Conservation (phyloP, 2,797 vertebrate species). For the Discoglossus pictus region DNA sequence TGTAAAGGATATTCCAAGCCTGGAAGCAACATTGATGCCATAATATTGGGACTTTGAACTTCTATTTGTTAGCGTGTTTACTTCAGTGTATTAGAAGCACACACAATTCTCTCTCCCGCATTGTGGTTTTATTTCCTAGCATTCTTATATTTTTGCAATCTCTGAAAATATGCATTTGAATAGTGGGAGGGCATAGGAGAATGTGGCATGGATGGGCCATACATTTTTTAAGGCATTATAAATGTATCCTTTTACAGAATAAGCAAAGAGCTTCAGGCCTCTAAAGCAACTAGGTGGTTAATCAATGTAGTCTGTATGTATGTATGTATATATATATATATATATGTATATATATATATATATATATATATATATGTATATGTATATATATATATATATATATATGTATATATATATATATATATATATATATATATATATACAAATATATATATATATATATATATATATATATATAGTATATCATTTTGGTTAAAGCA, state of each 20-base stretch:
- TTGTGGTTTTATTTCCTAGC: background rate
- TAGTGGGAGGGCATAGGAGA: background rate
- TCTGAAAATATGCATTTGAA: background rate
- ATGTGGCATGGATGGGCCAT: background rate
- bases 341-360: too few relatives aligned
- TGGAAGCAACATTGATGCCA: background rate
- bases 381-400: too few relatives aligned
- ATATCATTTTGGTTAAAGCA: too few relatives aligned
- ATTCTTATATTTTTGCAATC: background rate
- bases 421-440: too few relatives aligned
- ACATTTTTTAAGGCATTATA: background rate
- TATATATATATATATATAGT: too few relatives aligned
- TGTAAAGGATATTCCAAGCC: constrained; percentile 1
- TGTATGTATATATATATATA: too few relatives aligned
- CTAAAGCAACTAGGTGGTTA: too few relatives aligned
- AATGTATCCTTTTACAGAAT: background rate
- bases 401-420: too few relatives aligned
- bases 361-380: too few relatives aligned
- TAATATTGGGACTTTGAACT: constrained; percentile 10
- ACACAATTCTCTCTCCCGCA: constrained; percentile 7
- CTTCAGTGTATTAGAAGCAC: constrained; percentile 25
- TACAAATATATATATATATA: too few relatives aligned
- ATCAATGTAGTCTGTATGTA: too few relatives aligned
- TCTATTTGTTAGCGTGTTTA: too few relatives aligned
- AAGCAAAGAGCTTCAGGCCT: background rate